These are phyloP conservation scores for Garrulus glandarius DNA, from an alignment of 2,797 vertebrate species.

Conservation along the genomic window DNA sequence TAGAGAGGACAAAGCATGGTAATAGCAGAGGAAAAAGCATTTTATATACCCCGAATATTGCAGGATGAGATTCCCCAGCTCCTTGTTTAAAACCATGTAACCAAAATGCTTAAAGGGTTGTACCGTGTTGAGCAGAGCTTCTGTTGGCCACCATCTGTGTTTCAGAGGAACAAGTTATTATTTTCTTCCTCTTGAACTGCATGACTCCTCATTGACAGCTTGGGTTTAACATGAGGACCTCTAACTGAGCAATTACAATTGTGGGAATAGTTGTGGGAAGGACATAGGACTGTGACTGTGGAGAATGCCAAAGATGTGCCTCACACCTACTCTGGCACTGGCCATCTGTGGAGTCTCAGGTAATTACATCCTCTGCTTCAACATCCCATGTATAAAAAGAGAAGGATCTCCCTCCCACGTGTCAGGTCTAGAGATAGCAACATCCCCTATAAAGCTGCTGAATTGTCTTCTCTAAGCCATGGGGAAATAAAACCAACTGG, in stretches of 20 bases:
- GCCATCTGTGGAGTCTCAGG: rapidly evolving
- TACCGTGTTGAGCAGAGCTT: neutral
- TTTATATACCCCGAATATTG: neutral
- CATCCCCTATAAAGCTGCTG: neutral
- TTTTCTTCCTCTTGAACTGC: neutral
- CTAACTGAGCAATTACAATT: neutral
- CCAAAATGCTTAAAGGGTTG: neutral
- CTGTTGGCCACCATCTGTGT: no score
- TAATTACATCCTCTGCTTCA: neutral
- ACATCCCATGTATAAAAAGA: rapidly evolving
- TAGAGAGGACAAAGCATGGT: neutral
- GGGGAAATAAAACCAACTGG: neutral
- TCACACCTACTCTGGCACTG: neutral
- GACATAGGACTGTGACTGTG: no score
- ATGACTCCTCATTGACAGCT: neutral
- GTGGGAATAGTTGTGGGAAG: rapidly evolving
- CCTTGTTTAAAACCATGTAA: neutral
- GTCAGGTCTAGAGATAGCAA: neutral
- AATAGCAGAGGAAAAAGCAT: neutral
- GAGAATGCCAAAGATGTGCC: neutral
- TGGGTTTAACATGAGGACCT: neutral
- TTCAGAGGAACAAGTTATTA: neutral
- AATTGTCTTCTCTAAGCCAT: rapidly evolving
- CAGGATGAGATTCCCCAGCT: neutral
- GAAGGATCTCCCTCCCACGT: neutral